Evolutionary conservation across 2,888 invertebrate genomes (phyloP).

Genomic region (Rhyacophila evoluta): DNA sequence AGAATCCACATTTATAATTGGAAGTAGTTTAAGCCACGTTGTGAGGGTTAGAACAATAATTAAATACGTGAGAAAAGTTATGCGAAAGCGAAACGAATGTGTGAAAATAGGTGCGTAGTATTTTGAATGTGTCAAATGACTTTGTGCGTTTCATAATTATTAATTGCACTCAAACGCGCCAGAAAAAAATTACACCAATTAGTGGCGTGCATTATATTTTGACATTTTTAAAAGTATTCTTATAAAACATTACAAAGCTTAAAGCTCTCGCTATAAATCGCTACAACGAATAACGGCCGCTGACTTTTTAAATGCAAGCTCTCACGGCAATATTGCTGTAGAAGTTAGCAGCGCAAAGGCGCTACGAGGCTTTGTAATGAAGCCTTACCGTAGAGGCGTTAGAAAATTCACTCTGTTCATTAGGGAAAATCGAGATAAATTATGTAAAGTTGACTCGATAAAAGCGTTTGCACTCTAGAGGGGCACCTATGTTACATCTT

Average conservation of each 20-base stretch:
- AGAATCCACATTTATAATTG: too few species aligned
- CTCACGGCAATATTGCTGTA: neutral
- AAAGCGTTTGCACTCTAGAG: conserved; percentile 7
- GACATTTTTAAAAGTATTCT: neutral
- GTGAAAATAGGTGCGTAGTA: too few species aligned
- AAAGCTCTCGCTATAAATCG: neutral
- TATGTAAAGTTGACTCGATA: conserved; percentile 18
- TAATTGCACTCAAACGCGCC: neutral
- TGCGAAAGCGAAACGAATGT: too few species aligned
- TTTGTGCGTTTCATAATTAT: neutral
- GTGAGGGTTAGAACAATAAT: too few species aligned
- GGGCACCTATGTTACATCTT: neutral
- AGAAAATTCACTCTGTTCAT: conserved; percentile 22
- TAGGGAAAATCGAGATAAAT: conserved; percentile 22
- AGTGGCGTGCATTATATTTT: neutral
- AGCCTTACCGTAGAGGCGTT: conserved; percentile 18
- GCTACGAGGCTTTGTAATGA: conserved; percentile 11
- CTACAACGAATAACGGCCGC: neutral
- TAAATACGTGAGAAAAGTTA: too few species aligned
- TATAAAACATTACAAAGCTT: neutral
- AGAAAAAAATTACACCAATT: neutral
- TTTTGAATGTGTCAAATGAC: too few species aligned
- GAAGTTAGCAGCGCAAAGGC: neutral
- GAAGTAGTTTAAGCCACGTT: too few species aligned
- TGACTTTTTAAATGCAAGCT: conserved; percentile 7